Percentiles rank a stretch among this genome's conserved stretches.
Conservation (phyloP, 2,888 invertebrate genomes). For the Nephrocerus scutellatus region DNA sequence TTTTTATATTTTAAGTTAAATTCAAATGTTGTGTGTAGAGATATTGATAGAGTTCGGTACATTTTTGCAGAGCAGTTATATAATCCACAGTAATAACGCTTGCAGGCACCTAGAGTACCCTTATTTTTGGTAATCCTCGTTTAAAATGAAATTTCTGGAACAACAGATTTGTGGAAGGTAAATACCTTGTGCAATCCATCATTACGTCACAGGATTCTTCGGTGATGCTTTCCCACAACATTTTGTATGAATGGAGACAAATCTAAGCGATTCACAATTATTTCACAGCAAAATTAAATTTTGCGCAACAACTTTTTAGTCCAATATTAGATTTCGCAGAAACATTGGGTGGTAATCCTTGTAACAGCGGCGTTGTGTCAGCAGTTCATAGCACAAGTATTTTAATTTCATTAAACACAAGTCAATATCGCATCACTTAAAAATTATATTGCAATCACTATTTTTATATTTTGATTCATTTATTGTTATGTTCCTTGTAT, state of each 20-base stretch:
- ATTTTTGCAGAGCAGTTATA: too few relatives aligned
- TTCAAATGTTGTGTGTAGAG: too few relatives aligned
- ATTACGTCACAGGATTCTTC: constrained; percentile 40
- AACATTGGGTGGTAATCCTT: constrained; percentile 7
- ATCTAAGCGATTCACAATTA: too few relatives aligned
- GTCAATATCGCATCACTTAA: constrained; percentile 3
- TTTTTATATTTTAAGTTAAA: too few relatives aligned
- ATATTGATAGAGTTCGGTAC: too few relatives aligned
- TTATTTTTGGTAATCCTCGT: constrained; percentile 15
- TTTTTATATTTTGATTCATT: background rate
- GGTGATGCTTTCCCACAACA: constrained; percentile 46
- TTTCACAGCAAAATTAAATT: constrained; percentile 16
- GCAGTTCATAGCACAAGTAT: constrained; percentile 2
- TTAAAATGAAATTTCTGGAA: constrained; percentile 7
- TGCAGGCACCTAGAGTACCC: constrained; percentile 6
- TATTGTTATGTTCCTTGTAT: constrained; percentile 13
- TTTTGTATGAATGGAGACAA: too few relatives aligned
- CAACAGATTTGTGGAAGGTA: constrained; percentile 16
- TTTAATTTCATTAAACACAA: too few relatives aligned
- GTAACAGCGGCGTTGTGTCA: constrained; percentile 4
- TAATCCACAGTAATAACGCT: too few relatives aligned
- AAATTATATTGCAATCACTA: background rate
- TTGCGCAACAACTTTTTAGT: constrained; percentile 19
- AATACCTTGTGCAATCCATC: constrained; percentile 48
- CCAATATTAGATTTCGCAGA: constrained; percentile 31